Conservation (phyloP, 2,888 invertebrate species). For the Dorcus parallelipipedus region DNA sequence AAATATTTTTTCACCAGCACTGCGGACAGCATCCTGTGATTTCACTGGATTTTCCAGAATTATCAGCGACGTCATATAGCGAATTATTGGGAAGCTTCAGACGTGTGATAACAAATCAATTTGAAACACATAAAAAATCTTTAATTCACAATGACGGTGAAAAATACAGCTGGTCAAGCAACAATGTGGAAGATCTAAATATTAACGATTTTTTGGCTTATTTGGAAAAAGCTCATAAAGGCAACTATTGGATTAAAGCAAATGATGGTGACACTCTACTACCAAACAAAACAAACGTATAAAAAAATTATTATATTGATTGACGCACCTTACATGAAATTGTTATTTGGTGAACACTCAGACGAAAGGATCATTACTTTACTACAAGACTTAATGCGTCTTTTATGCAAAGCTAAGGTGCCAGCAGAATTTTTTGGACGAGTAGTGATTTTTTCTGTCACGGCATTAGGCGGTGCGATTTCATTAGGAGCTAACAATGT, state of each 20-base stretch:
- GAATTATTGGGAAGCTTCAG: neutral
- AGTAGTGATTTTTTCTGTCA: constrained; percentile 15
- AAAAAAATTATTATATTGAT: constrained; percentile 9
- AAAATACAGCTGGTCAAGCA: constrained; percentile 1
- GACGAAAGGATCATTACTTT: constrained; percentile 11
- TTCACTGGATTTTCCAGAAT: constrained; percentile 15
- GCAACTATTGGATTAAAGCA: neutral
- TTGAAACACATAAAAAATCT: neutral
- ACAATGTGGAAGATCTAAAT: neutral
- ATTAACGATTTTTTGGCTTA: neutral
- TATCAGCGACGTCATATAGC: neutral
- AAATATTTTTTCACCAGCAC: constrained; percentile 14
- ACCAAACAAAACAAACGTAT: neutral
- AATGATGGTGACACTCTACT: neutral
- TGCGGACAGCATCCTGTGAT: constrained; percentile 14
- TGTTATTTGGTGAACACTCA: constrained; percentile 10
- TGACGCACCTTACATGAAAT: constrained; percentile 14
- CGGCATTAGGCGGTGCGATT: constrained; percentile 12
- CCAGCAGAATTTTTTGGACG: constrained; percentile 11
- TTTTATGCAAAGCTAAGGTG: constrained; percentile 12
- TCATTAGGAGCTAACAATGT: constrained; percentile 15
- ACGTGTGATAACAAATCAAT: neutral
- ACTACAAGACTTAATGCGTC: constrained; percentile 9
- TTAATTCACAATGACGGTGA: constrained; percentile 5
- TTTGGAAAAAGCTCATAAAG: neutral